A percentile compares a stretch with the other conserved stretches of the same genome.
phyloP scores from a whole-genome alignment of 2,797 vertebrate species.

The Sebastes aleutianus region DNA sequence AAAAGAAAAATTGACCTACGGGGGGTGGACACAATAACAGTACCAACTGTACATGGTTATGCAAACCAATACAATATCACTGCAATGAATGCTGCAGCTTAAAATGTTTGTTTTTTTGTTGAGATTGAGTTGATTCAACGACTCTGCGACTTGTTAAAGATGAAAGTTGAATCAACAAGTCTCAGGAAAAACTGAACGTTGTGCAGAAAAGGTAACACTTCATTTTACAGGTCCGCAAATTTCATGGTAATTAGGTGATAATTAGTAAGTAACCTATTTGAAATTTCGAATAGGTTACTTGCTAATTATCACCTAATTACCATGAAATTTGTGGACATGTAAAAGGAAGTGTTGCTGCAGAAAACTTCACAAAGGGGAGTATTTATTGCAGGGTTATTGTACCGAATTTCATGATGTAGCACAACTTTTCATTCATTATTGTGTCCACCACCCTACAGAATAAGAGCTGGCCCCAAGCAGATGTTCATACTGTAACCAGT shows the following conservation, averaged over 20 bases:
- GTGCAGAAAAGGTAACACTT: neutral
- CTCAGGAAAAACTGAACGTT: neutral
- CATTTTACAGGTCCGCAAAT: too few species aligned
- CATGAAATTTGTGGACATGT: too few species aligned
- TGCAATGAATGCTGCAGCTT: conserved; percentile 8
- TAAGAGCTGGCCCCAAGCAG: conserved; percentile 69
- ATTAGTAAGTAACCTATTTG: too few species aligned
- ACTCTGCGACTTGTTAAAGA: neutral
- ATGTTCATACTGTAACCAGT: conserved; percentile 79
- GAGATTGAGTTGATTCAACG: neutral
- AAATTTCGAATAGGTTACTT: too few species aligned
- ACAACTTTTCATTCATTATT: conserved; percentile 1
- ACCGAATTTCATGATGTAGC: conserved; percentile 25
- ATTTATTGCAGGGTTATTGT: conserved; percentile 26
- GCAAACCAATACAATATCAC: neutral
- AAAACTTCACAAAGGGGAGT: neutral
- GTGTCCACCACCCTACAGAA: conserved; percentile 47
- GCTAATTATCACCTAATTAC: too few species aligned
- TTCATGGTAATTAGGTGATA: too few species aligned
- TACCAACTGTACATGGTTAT: neutral
- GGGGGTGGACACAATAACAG: conserved; percentile 31
- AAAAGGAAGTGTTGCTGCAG: too few species aligned
- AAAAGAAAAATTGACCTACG: neutral
- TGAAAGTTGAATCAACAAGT: neutral
- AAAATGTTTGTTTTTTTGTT: neutral